Evolutionary conservation across 37 sponge, comb jelly and placozoan genomes (phyloP).

Genomic region (Geodia barretti): DNA sequence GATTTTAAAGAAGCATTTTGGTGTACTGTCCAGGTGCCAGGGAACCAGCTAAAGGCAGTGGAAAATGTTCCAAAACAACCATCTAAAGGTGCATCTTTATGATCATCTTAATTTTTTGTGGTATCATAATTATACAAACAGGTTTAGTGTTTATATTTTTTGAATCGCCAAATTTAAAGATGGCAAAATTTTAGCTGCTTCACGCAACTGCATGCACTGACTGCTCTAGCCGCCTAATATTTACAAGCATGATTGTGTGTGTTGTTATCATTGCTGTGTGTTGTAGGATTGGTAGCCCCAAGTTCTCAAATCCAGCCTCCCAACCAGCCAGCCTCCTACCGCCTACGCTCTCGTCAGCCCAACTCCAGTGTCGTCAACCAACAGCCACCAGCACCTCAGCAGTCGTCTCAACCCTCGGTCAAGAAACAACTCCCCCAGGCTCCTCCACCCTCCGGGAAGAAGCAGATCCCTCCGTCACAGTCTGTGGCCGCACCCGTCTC

Average conservation of each 20-base stretch:
- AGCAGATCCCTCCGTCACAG: background rate
- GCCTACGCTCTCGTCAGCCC: background rate
- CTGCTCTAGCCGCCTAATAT: too few relatives aligned
- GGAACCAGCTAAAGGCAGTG: background rate
- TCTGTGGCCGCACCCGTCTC: background rate
- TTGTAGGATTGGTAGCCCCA: background rate
- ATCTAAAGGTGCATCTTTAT: background rate
- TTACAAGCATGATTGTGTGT: background rate
- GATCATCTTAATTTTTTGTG: background rate
- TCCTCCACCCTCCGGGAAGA: background rate
- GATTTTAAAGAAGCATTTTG: background rate
- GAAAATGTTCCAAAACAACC: conserved; percentile 1
- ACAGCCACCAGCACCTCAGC: background rate
- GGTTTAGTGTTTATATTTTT: too few relatives aligned
- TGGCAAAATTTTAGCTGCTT: too few relatives aligned
- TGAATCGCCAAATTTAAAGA: too few relatives aligned
- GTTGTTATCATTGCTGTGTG: background rate
- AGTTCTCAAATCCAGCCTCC: background rate
- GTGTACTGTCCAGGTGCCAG: background rate
- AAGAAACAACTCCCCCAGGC: background rate
- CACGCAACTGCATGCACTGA: too few relatives aligned
- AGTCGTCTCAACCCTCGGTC: background rate
- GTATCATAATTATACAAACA: too few relatives aligned
- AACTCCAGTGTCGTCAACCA: too few relatives aligned
- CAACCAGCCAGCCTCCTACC: conserved; percentile 1